Evolutionary conservation across 1,140 invertebrate species (phyloP).

Genomic region (Drosophila hydei): DNA sequence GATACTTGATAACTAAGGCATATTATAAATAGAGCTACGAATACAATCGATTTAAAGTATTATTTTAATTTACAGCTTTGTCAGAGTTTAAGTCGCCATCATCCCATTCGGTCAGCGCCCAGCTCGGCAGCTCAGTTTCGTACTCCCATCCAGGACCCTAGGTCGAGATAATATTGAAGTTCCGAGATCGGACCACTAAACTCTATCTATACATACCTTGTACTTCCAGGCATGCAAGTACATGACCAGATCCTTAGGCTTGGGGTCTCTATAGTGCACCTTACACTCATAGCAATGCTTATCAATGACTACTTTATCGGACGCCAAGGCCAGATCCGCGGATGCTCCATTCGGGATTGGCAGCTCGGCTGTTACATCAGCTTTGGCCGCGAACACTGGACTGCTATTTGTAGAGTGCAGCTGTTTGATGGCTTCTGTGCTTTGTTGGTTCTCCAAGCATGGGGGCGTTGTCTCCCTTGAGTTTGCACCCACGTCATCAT

Average conservation of each 20-base stretch:
- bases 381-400: constrained; percentile 10
- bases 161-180: constrained; percentile 7
- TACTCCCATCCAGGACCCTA: constrained; percentile 95
- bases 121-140: constrained; percentile 93
- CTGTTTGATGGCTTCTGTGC: constrained; percentile 33
- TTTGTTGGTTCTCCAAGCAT: constrained; percentile 85
- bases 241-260: constrained; percentile 95
- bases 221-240: constrained; percentile 98
- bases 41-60: not conserved
- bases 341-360: not conserved
- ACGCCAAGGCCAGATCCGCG: constrained; percentile 88
- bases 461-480: constrained; percentile 88
- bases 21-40: constrained; percentile 12
- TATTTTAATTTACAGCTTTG: constrained; percentile 31
- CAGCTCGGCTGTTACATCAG: constrained; percentile 5
- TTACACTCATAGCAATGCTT: constrained; percentile 96
- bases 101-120: constrained; percentile 93
- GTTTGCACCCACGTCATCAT: constrained; percentile 85
- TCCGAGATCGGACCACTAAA: not conserved
- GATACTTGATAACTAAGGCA: constrained; percentile 17
- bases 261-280: constrained; percentile 94
- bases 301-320: constrained; percentile 91
- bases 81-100: constrained; percentile 61
- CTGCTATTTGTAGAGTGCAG: constrained; percentile 23
- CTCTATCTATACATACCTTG: constrained; percentile 85